Evolutionary conservation across 2,888 invertebrate genomes (phyloP).

Genomic region (Acleris cristana): DNA sequence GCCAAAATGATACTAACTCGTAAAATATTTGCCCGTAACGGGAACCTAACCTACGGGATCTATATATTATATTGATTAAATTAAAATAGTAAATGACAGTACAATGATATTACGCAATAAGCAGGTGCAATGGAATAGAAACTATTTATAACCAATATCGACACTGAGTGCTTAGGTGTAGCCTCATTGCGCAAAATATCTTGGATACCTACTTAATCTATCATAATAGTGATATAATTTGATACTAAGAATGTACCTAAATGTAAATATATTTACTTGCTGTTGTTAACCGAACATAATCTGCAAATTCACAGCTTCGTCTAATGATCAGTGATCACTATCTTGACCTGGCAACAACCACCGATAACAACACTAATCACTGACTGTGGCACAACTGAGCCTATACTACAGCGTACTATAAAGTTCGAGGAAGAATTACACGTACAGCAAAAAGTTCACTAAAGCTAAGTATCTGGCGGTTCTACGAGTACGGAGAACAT

Average conservation of each 20-base stretch:
- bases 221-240: neutral
- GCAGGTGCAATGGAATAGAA: no score
- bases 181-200: no score
- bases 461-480: constrained; percentile 50
- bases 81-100: no score
- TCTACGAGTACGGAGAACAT: constrained; percentile 64
- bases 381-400: neutral
- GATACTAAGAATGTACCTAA: neutral
- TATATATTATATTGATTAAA: no score
- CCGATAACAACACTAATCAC: no score
- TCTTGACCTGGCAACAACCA: neutral
- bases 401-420: neutral
- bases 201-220: no score
- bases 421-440: neutral
- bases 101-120: no score
- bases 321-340: neutral
- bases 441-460: constrained; percentile 2
- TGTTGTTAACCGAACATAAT: neutral
- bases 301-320: neutral
- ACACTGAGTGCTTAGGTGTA: no score
- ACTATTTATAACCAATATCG: no score
- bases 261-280: neutral
- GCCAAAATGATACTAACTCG: no score
- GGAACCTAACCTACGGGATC: no score
- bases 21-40: no score